Base-by-base conservation (phyloP, 2,113 vertebrate species). In the Merops nubicus region DNA sequence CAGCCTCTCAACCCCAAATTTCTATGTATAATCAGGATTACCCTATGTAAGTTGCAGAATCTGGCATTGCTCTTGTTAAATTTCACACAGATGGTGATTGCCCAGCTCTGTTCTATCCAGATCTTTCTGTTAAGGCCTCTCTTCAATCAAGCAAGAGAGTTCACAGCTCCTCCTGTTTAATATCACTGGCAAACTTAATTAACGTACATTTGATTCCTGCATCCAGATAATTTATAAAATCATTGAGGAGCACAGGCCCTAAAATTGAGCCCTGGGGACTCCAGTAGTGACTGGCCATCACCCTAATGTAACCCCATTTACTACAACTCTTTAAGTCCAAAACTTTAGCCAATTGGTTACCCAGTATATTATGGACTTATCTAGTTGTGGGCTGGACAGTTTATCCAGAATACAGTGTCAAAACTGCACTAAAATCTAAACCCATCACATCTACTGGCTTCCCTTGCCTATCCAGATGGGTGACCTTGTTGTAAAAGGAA, bases 251-350 rank as follows among this genome's bases (percentile, higher is more conserved):
- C 7, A 38, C 14, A 31, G 12, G 5, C 9, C 31, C 9, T 64
- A 34, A 69, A 45, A 45, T 14, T 29, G 28, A 40, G 19, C 6
- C 33, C 26, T 40, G 22, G 31, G 5, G 18, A n/a, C 6, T 21
- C 12, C 25, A 59, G 2, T 23, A 26, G 23, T 67, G 25, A 59
- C 28, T 65, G 56, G 8, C 13, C 7, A 5, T 9, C 8, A 28
- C 9, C 4, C 3, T 22, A 11, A 28, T 17, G 12, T 20, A 73
- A 42, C 2, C 20, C 36, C 6, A 28, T 59, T 53, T 36, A 9
- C 3, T 28, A 0, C 3, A 40, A 69, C 0, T 0, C 2, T 42
- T 21, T 48, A 15, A 60, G 7, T 8, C 15, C 3, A 8, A 23
- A 9, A 29, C 8, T 3, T 29, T 9, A 48, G 19, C 14, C 21